These are phyloP conservation scores for Callosobruchus maculatus DNA, from an alignment of 2,888 invertebrate genomes.

Conservation along the genomic window DNA sequence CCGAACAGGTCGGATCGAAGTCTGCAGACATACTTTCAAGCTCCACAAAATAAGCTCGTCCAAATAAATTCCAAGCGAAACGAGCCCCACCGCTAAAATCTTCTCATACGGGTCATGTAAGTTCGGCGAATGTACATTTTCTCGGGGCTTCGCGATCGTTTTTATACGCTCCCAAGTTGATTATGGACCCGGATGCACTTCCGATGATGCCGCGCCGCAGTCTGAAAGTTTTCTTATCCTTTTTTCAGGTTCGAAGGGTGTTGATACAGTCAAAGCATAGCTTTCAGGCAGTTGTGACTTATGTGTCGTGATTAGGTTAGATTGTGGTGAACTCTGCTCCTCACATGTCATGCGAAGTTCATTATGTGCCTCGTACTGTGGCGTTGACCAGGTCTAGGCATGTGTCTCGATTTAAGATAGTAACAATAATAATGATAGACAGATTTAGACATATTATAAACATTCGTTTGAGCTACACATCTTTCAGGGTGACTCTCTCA, in stretches of 20 bases:
- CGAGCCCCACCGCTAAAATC: neutral
- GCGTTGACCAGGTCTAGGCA: no score
- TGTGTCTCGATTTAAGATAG: no score
- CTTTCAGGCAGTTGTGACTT: no score
- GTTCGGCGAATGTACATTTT: neutral
- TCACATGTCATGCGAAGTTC: no score
- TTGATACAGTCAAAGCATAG: no score
- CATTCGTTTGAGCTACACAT: no score
- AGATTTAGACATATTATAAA: no score
- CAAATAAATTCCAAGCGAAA: neutral
- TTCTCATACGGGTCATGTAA: neutral
- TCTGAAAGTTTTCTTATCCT: neutral
- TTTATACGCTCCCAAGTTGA: neutral
- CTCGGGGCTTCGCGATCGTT: neutral
- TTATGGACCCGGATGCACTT: neutral
- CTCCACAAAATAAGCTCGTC: neutral
- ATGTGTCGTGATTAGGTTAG: no score
- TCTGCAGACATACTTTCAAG: neutral
- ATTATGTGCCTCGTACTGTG: no score
- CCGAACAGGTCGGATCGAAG: neutral
- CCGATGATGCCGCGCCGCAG: neutral
- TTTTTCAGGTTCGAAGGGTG: neutral
- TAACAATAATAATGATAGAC: no score
- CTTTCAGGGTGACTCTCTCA: no score
- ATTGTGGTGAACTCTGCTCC: no score